Evolutionary conservation across 1,140 invertebrate species (phyloP).

Genomic region (Cataglyphis hispanica): DNA sequence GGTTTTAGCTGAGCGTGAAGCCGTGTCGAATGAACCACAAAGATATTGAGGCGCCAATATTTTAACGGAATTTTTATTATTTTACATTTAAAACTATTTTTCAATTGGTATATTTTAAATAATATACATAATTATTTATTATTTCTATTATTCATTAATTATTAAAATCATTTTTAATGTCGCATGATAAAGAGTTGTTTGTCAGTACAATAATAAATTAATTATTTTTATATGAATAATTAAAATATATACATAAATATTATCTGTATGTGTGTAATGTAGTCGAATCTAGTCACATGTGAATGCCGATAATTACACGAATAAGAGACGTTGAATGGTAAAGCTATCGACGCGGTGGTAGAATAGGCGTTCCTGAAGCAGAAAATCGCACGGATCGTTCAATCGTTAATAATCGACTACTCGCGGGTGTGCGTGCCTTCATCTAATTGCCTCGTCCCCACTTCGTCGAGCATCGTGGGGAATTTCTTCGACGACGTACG

Average conservation of each 20-base stretch:
- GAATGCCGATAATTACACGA: conserved; percentile 42
- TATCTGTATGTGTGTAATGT: neutral
- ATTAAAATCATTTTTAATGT: neutral
- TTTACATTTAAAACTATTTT: neutral
- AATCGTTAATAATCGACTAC: conserved; percentile 64
- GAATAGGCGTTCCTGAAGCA: conserved; percentile 50
- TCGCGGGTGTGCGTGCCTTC: conserved; percentile 46
- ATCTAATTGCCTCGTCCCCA: conserved; percentile 59
- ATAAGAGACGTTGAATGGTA: conserved; percentile 23
- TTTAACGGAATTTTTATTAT: neutral
- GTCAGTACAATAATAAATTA: neutral
- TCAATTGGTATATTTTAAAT: neutral
- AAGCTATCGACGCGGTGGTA: conserved; percentile 28
- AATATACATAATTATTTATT: neutral
- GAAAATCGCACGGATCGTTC: conserved; percentile 63
- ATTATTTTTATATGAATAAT: conserved; percentile 11
- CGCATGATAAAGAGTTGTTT: neutral
- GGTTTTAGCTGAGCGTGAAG: conserved; percentile 56
- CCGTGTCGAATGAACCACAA: conserved; percentile 17
- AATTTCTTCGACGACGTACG: conserved; percentile 60
- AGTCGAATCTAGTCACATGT: conserved; percentile 32
- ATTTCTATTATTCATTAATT: neutral
- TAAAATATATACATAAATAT: conserved; percentile 1
- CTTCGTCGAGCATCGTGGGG: conserved; percentile 54
- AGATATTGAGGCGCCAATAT: neutral